Evolutionary conservation across 2,797 vertebrate species (phyloP), one percentile per base, ranked within the genome.

Genomic region (Kryptopterus vitreolus): DNA sequence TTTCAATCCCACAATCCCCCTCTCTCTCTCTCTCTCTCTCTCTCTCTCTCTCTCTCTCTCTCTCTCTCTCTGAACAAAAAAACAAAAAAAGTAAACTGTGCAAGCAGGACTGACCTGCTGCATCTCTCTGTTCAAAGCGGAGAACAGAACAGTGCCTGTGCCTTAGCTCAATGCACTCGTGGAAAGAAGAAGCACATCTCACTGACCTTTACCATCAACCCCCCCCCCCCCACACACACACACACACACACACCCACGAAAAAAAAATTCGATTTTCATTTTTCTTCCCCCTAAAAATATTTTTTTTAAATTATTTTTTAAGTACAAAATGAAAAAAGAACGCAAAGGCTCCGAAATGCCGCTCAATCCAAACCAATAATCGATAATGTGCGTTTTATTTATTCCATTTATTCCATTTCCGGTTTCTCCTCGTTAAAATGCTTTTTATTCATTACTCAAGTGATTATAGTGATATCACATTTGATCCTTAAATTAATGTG

Each of bases 141-240:
- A 92, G 93, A 93, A 94, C 88, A 92, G 93, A 92, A 94, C 88
- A 92, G 95, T 95, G 94, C 95, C 97, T 96, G 95, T 98, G 97
- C 97, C 97, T 99, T 99, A 98, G 91, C 95, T 95, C 95, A 92
- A 97, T 96, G 96, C 95, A 96, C 95, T 96, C 89, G 95, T 95
- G 96, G 96, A 96, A 96, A 96, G 95, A 95, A 98, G 95, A 98
- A 98, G 97, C 97, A 99, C 97, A 98, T 95, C 93, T 90, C 90
- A 90, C 88, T 86, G 88, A 92, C 89, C 89, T 91, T 89, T 80
- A 50, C 78, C 80, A 82, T 43, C 38, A 7, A 7, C 3, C 8
- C 38, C 38, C 8, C 8, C 8, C 38, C 38, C 35, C 35, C 35
- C 35, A 3, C 35, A 3, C 35, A 3, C 35, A 3, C 35, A 38